Evolutionary conservation across 2,888 invertebrate species (phyloP).

Genomic region (Schrankia costaestrigalis): DNA sequence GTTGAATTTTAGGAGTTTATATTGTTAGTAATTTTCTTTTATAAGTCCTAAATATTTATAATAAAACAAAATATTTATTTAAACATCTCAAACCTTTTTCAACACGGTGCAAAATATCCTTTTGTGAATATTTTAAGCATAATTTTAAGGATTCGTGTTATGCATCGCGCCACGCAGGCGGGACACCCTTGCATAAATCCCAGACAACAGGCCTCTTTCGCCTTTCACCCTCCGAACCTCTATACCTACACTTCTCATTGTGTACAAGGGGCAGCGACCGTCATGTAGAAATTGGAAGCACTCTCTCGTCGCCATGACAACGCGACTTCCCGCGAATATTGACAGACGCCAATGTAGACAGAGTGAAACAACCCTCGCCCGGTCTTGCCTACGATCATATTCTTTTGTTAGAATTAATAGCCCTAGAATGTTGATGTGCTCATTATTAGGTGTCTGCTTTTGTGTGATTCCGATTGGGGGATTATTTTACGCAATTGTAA

Average conservation of each 20-base stretch:
- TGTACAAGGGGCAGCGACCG: conserved; percentile 65
- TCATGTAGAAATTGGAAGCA: conserved; percentile 53
- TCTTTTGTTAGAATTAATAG: conserved; percentile 62
- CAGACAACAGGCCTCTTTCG: conserved; percentile 58
- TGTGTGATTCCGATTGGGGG: conserved; percentile 44
- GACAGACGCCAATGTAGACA: conserved; percentile 64
- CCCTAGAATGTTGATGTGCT: conserved; percentile 55
- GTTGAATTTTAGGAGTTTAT: no score
- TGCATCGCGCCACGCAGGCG: conserved; percentile 26
- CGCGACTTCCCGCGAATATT: conserved; percentile 68
- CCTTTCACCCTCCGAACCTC: conserved; percentile 58
- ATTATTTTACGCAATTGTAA: conserved; percentile 39
- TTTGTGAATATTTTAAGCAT: conserved; percentile 29
- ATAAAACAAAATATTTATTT: no score
- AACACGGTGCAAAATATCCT: conserved; percentile 5
- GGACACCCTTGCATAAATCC: conserved; percentile 58
- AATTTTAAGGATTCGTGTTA: conserved; percentile 26
- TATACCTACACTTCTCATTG: conserved; percentile 56
- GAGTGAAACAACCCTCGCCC: conserved; percentile 32
- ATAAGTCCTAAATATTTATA: no score
- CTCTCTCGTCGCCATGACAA: conserved; percentile 72
- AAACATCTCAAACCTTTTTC: neutral
- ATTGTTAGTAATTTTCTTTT: no score
- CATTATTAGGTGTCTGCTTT: conserved; percentile 55
- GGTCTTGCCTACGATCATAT: conserved; percentile 52